Evolutionary conservation across 2,888 invertebrate genomes (phyloP).

Genomic region (Pelosia muscerda): DNA sequence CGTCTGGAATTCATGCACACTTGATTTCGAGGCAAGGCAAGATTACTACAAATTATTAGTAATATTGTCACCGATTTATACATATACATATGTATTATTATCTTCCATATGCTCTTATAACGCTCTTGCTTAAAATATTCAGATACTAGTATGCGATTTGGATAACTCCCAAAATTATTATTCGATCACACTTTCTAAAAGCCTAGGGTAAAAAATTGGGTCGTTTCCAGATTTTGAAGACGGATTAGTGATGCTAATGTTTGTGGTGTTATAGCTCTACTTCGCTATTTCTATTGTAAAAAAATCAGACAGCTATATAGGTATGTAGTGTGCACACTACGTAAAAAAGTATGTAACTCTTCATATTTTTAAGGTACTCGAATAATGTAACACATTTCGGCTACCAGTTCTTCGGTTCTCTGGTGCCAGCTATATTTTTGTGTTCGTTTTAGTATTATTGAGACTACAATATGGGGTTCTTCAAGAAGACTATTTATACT

Average conservation of each 20-base stretch:
- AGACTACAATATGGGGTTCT: too few relatives aligned
- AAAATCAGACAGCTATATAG: conserved; percentile 39
- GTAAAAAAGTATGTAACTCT: not conserved
- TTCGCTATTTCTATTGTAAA: conserved; percentile 36
- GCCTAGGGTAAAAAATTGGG: conserved; percentile 33
- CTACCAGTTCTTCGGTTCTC: not conserved
- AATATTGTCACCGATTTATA: not conserved
- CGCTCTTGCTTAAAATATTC: conserved; percentile 7
- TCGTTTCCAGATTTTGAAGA: conserved; percentile 40
- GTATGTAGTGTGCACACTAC: not conserved
- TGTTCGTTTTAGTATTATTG: too few relatives aligned
- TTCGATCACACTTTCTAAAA: conserved; percentile 28
- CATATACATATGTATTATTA: not conserved
- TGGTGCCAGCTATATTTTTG: not conserved
- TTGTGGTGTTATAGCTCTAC: conserved; percentile 35
- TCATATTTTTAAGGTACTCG: not conserved
- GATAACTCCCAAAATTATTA: conserved; percentile 30
- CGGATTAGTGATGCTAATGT: conserved; percentile 47
- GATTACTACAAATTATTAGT: not conserved
- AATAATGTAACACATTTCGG: not conserved
- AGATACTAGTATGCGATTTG: conserved; percentile 21
- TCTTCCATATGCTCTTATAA: not conserved
- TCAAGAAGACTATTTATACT: too few relatives aligned
- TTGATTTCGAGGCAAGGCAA: not conserved
- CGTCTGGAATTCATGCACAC: not conserved